phyloP scores from a whole-genome alignment of 1,140 invertebrate species.

The Rhopalosiphum maidis region DNA sequence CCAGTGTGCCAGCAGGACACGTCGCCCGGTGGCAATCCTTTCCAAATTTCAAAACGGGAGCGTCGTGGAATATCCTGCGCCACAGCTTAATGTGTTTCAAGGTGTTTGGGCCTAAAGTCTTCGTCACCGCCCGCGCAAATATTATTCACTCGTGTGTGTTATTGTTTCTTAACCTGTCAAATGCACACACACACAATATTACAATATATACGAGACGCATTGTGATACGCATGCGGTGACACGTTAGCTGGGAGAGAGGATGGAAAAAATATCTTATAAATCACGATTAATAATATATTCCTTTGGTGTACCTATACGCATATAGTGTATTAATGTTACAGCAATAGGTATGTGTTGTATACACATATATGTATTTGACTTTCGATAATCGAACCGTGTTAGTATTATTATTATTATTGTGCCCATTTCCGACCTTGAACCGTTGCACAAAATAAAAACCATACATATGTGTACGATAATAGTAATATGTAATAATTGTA shows the following conservation, averaged over 20 bases:
- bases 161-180: conserved; percentile 43
- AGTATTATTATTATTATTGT: conserved; percentile 25
- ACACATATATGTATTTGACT: conserved; percentile 7
- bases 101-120: not conserved
- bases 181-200: not conserved
- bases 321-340: not conserved
- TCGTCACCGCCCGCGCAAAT: conserved; percentile 14
- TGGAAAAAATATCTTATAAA: conserved; percentile 5
- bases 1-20: not conserved
- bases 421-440: conserved; percentile 54
- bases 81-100: conserved; percentile 12
- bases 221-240: not conserved
- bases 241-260: not conserved
- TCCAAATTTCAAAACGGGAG: conserved; percentile 26
- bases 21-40: conserved; percentile 28
- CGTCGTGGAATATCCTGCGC: not conserved
- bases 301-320: not conserved
- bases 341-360: not conserved
- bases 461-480: not conserved
- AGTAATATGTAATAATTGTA: not conserved
- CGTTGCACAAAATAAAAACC: conserved; percentile 25
- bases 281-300: conserved; percentile 46
- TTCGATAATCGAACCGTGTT: conserved; percentile 51
- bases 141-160: conserved; percentile 10
- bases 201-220: not conserved